These are phyloP conservation scores for Morpho deidamia DNA, from an alignment of 2,888 invertebrate genomes.

Conservation along the genomic window DNA sequence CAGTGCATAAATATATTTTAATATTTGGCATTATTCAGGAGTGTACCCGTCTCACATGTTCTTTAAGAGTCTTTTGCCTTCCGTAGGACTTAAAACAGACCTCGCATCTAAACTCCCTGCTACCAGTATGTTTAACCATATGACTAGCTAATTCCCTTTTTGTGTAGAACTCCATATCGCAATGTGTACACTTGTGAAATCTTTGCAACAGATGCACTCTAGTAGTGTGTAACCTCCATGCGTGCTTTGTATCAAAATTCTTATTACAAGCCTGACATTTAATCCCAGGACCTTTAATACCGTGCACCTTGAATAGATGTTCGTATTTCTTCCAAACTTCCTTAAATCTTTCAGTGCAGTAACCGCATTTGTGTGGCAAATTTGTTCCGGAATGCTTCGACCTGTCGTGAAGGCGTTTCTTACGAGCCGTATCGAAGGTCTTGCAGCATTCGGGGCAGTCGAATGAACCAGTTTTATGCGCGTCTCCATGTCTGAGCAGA, in stretches of 20 bases:
- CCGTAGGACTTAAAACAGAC: slow-evolving; percentile 44
- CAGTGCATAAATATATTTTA: no score
- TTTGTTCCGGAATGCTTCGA: slow-evolving; percentile 48
- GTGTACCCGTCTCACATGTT: slow-evolving; percentile 41
- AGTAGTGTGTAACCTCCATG: slow-evolving; percentile 41
- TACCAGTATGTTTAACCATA: slow-evolving; percentile 45
- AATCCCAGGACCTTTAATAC: slow-evolving; percentile 31
- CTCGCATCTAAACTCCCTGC: slow-evolving; percentile 44
- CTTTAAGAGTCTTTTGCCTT: slow-evolving; percentile 44
- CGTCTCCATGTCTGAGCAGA: slow-evolving; percentile 40
- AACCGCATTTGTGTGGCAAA: slow-evolving; percentile 41
- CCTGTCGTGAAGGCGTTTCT: slow-evolving; percentile 59
- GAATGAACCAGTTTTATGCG: slow-evolving; percentile 51
- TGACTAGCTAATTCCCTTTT: slow-evolving; percentile 43
- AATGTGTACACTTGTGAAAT: slow-evolving; percentile 39
- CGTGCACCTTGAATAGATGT: slow-evolving; percentile 41
- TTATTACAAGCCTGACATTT: slow-evolving; percentile 49
- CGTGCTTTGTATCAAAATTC: slow-evolving; percentile 38
- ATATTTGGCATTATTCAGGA: neutral
- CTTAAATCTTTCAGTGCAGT: slow-evolving; percentile 42
- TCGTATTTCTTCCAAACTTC: slow-evolving; percentile 41
- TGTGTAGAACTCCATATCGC: slow-evolving; percentile 44
- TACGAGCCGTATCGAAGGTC: slow-evolving; percentile 63
- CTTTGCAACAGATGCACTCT: slow-evolving; percentile 49
- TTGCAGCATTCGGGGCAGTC: slow-evolving; percentile 57